Conservation (phyloP, 2,888 invertebrate species). For the Nemotelus pantherinus region DNA sequence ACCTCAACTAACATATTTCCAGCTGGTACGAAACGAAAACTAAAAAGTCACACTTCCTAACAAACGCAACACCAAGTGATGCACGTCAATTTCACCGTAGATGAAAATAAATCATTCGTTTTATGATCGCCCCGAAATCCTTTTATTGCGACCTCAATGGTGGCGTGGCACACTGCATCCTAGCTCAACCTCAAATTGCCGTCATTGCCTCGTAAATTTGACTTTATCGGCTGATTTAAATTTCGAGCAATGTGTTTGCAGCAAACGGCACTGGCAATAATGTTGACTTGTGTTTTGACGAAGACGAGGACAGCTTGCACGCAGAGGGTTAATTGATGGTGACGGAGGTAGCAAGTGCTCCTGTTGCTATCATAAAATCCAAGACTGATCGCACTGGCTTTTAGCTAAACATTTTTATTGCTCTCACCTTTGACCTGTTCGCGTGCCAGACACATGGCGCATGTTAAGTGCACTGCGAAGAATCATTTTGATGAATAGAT, state of each 20-base stretch:
- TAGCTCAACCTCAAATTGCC: constrained; percentile 46
- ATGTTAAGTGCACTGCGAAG: constrained; percentile 19
- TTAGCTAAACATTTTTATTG: constrained; percentile 30
- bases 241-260: constrained; percentile 26
- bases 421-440: constrained; percentile 40
- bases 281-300: background rate
- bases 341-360: constrained; percentile 28
- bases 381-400: constrained; percentile 34
- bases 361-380: constrained; percentile 23
- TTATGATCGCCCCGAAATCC: constrained; percentile 48
- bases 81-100: constrained; percentile 36
- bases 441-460: constrained; percentile 41
- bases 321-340: constrained; percentile 33
- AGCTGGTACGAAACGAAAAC: too few species aligned
- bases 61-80: background rate
- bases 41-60: too few species aligned
- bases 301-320: background rate
- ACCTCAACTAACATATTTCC: too few species aligned
- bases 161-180: constrained; percentile 33
- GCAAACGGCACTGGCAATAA: background rate
- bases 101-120: constrained; percentile 46
- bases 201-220: constrained; percentile 42
- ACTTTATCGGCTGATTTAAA: constrained; percentile 44
- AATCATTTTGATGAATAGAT: constrained; percentile 10
- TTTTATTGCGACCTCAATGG: constrained; percentile 44